Base-by-base conservation (phyloP, 2,888 invertebrate genomes). In the Drosophila rubida region DNA sequence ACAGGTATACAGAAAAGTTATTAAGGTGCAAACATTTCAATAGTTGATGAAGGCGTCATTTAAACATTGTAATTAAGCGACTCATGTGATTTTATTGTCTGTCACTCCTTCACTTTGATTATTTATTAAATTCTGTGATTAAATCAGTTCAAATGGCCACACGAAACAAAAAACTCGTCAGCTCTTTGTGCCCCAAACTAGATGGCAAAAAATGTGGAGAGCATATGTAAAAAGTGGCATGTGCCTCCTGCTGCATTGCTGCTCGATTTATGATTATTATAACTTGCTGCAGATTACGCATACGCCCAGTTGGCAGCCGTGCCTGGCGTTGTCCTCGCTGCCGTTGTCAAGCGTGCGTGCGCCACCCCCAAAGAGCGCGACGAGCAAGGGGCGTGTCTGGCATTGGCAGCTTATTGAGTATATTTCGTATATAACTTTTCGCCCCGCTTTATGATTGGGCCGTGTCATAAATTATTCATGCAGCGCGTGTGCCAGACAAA, bases 381-480 rank as follows among this genome's bases (percentile, higher is more conserved):
- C 23, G 11, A 57, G 58, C 50, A 63, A 58, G 68, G 82, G 79
- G 82, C 79, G 79, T 80, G 82, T 75, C 79, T 78, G 79, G 60
- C 69, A 61, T 63, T 68, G 63, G 53, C 61, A 61, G 60, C 61
- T 72, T 81, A 75, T 75, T 53, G 79, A 66, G 55, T 71, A 60
- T 62, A 69, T 71, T 81, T 75, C 39, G 54, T 78, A 68, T 51
- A 46, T 50, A 65, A 69, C 45, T 73, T 75, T 75, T 69, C 51
- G 69, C 51, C 57, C 60, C 73, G 75, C 72, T 76, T 83, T 85
- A 82, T 85, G 87, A 89, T 89, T 89, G 89, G 89, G 80, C 75
- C 87, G 78, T 79, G 74, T 65, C 80, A 89, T 89, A 84, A 89
- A 89, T 89, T 83, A 89, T 87, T 85, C 86, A 89, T 82, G 30